Base-by-base conservation (phyloP, 2,888 invertebrate species). In the Lasioglossum zephyrum region DNA sequence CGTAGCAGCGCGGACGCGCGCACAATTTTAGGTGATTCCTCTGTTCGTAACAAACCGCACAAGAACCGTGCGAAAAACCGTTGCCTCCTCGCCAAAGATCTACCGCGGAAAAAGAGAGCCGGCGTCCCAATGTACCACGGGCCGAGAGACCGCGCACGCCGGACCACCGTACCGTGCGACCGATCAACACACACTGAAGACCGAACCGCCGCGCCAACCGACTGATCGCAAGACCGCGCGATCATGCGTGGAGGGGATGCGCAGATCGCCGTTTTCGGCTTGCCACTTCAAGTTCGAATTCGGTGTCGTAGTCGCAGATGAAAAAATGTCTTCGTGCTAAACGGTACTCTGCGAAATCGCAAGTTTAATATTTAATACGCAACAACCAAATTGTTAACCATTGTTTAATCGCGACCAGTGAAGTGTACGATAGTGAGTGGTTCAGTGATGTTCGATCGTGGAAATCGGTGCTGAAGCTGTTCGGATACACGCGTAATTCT, bases 141-240 rank as follows among this genome's bases (percentile, higher is more conserved):
- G 47, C n/a, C 57, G 69, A 73, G n/a, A 63, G 63, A 63, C 18
- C 69, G 9, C 70, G 72, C 74, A 31, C 31, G 74, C 73, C 76
- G 66, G 18, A n/a, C 36, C 0, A 22, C 39, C 57, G 73, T 72
- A 84, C 81, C 83, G 80, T 72, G 78, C 81, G 79, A 78, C 31
- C 82, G 83, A 74, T 77, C 76, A 74, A 83, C 73, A 72, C 82
- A 70, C 69, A 90, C 89, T 88, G 80, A 88, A 36, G 31, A 31
- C 31, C 31, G 31, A 31, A 74, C 66, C 57, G 47, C 77, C 78
- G 74, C 81, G 72, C 79, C 73, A 73, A 82, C 76, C 75, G 75
- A 76, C 81, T 72, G 81, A 74, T 60, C 81, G 77, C 36, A 77
- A 41, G 73, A 74, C n/a, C 60, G 63, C 60, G 79, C 73, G 72